Base-by-base conservation (phyloP, 2,113 vertebrate species). In the Cacatua alba region DNA sequence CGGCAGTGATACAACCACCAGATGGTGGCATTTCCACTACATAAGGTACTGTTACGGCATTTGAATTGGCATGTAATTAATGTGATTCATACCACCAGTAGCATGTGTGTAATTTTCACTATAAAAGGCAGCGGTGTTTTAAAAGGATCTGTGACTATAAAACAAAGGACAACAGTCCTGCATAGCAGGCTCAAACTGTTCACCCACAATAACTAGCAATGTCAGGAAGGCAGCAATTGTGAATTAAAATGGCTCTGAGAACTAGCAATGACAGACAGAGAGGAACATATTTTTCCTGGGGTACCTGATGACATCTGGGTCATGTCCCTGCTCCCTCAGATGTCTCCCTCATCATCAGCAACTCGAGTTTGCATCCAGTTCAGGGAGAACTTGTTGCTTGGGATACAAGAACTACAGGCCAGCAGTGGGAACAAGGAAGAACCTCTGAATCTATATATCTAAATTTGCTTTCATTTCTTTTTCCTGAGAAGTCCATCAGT, bases 11-110 rank as follows among this genome's bases (percentile, higher is more conserved):
- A 83, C 93, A 95, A 71, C 94, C 96, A 95, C 89, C 97, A 98
- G 97, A 97, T 98, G 98, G 98, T 91, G 94, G 75, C 84, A 97
- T 97, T 97, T 97, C 96, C 95, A 95, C 96, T 95, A 31, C 60
- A 49, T 91, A 83, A n/a, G 14, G 85, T 91, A 52, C 43, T 53
- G 10, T 71, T 88, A 65, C 14, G 4, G 77, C 24, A 29, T 89
- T 88, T 63, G 37, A 90, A 76, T 81, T 60, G 46, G 39, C 68
- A 41, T 64, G 69, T 70, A 82, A 91, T 88, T 92, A 96, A 94
- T 8, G 1, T 18, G 68, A 94, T 81, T 84, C 87, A 53, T 52
- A 83, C 72, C 44, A 62, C 60, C 57, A 31, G 52, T 17, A 60
- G 11, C 59, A 57, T 9, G 8, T 17, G 67, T 49, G 19, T 31